These are phyloP conservation scores for Forbesichthys papilliferus DNA, from an alignment of 2,113 vertebrate genomes.

Conservation along the genomic window DNA sequence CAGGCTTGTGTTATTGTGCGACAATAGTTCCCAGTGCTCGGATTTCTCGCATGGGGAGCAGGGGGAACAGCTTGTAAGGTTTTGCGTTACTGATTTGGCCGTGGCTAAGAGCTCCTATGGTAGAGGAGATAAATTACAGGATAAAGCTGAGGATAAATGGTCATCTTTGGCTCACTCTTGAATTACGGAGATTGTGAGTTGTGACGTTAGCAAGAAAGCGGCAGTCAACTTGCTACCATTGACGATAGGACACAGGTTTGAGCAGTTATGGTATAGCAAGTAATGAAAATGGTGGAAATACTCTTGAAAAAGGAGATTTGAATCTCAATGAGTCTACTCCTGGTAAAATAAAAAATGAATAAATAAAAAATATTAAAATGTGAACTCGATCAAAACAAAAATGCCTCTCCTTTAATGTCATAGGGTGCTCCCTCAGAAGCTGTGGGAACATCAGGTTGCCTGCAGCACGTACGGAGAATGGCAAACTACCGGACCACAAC, in stretches of 20 bases:
- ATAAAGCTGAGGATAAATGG: no score
- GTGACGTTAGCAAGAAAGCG: neutral
- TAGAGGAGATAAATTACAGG: neutral
- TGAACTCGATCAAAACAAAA: no score
- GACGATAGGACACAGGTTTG: slow-evolving; percentile 9
- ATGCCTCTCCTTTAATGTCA: no score
- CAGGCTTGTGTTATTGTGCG: neutral
- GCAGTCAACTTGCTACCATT: slow-evolving; percentile 6
- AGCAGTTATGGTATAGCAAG: slow-evolving; percentile 2
- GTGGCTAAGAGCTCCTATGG: neutral
- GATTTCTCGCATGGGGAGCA: neutral
- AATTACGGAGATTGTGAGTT: neutral
- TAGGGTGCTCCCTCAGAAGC: no score
- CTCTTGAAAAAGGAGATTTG: no score
- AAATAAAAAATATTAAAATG: no score
- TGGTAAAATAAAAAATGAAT: no score
- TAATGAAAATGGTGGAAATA: no score
- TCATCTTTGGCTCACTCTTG: neutral
- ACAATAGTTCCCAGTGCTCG: neutral
- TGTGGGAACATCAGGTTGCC: no score
- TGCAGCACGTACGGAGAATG: no score
- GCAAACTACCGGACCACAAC: no score
- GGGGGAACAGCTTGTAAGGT: neutral
- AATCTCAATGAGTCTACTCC: no score
- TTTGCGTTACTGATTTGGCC: neutral